Evolutionary conservation across 2,888 invertebrate species (phyloP), one percentile per base, ranked within the genome.

Genomic region (Ectropis crepuscularia): DNA sequence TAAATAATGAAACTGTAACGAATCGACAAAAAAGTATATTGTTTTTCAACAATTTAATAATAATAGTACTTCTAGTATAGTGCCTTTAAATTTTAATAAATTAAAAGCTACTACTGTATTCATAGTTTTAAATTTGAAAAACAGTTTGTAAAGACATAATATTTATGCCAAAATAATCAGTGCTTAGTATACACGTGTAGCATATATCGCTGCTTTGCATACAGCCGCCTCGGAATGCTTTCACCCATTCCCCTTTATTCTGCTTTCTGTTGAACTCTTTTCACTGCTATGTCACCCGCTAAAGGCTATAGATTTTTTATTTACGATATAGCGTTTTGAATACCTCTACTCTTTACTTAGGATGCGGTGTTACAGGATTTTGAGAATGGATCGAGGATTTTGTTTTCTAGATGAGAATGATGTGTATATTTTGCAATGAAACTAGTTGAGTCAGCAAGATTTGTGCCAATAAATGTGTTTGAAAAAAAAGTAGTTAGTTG

Each of bases 191-290:
- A 48, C 54, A 59, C 46, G 43, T 39, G 6, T 36, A 12, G 7
- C 16, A 28, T 9, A 55, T 11, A 41, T 57, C 50, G 43, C 51
- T 11, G 62, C 58, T 65, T 62, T 62, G 39, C 59, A 59, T 43
- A 66, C 53, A 16, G 48, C 53, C 48, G 38, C 45, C 39, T 51
- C 28, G 65, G 50, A 59, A 62, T 58, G 55, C 64, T 67, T 64
- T 59, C 64, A 67, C 61, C 37, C 53, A 63, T 63, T 67, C 55
- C 58, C 55, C 58, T 63, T 58, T 63, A 63, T 63, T 50, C 63
- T 48, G 68, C 61, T 63, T 64, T 66, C 62, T 53, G 53, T 54
- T 53, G 57, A 53, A 57, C 64, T 64, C 67, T 65, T 70, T 70
- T 70, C 65, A 70, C 62, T 53, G 28, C 53, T 57, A 5, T 61